Conservation (phyloP, 1,140 invertebrate species). For the Drosophila sp. region DNA sequence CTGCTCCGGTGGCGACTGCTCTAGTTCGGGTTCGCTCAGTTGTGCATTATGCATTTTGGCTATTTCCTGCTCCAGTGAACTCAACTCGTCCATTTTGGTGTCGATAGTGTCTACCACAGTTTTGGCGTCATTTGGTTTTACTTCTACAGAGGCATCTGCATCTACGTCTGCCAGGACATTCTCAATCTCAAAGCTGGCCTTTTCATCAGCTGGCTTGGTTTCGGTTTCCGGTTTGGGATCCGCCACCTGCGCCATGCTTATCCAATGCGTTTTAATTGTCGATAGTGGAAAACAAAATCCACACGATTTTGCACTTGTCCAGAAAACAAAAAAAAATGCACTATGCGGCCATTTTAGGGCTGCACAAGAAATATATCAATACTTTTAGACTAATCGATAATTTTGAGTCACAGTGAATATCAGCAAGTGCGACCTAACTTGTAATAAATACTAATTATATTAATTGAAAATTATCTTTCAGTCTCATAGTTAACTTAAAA, state of each 20-base stretch:
- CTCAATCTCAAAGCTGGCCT: conserved; percentile 37
- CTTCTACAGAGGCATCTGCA: not conserved
- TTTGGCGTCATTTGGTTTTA: conserved; percentile 26
- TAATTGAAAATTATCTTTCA: too few species aligned
- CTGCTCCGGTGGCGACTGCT: conserved; percentile 2
- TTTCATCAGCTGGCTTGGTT: not conserved
- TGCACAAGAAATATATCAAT: conserved; percentile 26
- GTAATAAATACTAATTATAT: too few species aligned
- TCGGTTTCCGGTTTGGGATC: conserved; percentile 22
- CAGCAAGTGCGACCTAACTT: not conserved
- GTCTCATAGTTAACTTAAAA: too few species aligned
- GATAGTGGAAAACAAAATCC: conserved; percentile 11
- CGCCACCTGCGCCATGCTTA: conserved; percentile 47
- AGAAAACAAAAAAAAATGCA: conserved; percentile 19
- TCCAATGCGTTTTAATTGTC: not conserved
- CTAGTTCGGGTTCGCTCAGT: conserved; percentile 8
- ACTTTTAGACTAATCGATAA: not conserved
- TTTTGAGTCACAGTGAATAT: not conserved
- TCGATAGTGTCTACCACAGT: not conserved
- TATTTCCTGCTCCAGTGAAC: conserved; percentile 72
- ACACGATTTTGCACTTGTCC: conserved; percentile 23
- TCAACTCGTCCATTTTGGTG: conserved; percentile 62
- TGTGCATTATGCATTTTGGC: conserved; percentile 71
- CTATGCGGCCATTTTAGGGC: conserved; percentile 36
- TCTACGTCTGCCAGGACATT: conserved; percentile 30